Base-by-base conservation (phyloP, 2,888 invertebrate species). In the Mesorhabditis sp. region DNA sequence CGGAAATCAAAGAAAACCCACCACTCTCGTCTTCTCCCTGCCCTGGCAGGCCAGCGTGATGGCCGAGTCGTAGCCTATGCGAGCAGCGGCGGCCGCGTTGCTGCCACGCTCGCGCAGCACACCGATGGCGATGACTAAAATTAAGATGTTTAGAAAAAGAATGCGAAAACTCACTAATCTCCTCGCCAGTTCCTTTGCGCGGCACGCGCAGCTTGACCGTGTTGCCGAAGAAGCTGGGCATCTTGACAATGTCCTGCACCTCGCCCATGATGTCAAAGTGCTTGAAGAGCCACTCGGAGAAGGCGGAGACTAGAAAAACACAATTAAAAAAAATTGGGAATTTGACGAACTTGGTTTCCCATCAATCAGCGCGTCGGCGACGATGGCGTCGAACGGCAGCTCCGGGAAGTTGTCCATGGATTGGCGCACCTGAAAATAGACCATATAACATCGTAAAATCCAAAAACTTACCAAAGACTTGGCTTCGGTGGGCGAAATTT, bases 221-320 rank as follows among this genome's bases (percentile, higher is more conserved):
- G 10, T 50, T 50, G n/a, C n/a, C n/a, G 58, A 50, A n/a, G 58
- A 10, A n/a, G n/a, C 10, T 50, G 7, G 7, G 58, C 7, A 50
- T 13, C n/a, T 50, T 50, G n/a, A 50, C 7, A 50, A n/a, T n/a
- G n/a, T 13, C 58, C 7, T 13, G 10, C 10, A 50, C 58, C 58
- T 50, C 10, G n/a, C n/a, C 10, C n/a, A n/a, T 50, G 58, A 50
- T 50, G n/a, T 50, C 58, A 50, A 50, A 50, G n/a, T n/a, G 58
- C n/a, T 50, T n/a, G n/a, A 50, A 50, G n/a, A 50, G 58, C 58
- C 58, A 50, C n/a, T 10, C 58, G n/a, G 58, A 50, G 58, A 50
- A 50, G n/a, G 7, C n/a, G 1, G 58, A 50, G 7, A 50, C 58
- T 50, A 28, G n/a, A n/a, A 28, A 28, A 28, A 28, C 28, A 28